Percentiles rank a stretch among this genome's conserved stretches.
Evolutionary conservation across 2,797 vertebrate species (phyloP).

Genomic region (Hydrocynus forskahlii): DNA sequence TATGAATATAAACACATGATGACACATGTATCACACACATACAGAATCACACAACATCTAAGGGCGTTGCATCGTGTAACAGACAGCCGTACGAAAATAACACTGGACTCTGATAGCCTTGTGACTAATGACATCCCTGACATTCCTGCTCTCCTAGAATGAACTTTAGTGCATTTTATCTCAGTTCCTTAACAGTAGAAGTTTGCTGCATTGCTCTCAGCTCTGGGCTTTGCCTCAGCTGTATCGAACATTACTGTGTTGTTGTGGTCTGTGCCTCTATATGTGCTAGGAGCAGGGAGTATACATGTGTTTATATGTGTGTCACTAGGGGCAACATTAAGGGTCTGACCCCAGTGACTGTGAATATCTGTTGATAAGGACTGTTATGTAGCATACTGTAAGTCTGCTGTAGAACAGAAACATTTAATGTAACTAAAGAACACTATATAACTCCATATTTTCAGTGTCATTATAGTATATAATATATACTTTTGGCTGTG

Average conservation of each 20-base stretch:
- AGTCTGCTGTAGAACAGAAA: neutral
- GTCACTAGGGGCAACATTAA: neutral
- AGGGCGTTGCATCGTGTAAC: neutral
- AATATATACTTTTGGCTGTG: neutral
- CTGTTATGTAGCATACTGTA: neutral
- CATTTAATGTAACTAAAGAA: neutral
- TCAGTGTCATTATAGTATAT: neutral
- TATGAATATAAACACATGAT: constrained; percentile 5
- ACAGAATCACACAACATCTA: neutral
- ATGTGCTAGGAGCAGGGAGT: neutral
- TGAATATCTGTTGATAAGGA: neutral
- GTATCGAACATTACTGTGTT: too few species aligned
- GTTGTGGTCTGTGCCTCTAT: neutral
- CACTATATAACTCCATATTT: neutral
- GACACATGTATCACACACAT: neutral
- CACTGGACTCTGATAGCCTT: neutral
- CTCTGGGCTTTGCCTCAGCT: neutral
- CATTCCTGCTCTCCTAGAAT: constrained; percentile 6
- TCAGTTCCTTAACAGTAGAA: neutral
- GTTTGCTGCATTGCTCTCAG: neutral
- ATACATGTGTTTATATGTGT: neutral
- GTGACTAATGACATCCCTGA: constrained; percentile 8
- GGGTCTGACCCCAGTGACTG: neutral
- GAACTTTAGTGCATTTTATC: neutral
- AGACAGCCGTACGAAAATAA: constrained; percentile 20